A percentile compares a stretch with the other conserved stretches of the same genome.
Conservation (phyloP, 2,113 vertebrate species). For the Rissa tridactyla region DNA sequence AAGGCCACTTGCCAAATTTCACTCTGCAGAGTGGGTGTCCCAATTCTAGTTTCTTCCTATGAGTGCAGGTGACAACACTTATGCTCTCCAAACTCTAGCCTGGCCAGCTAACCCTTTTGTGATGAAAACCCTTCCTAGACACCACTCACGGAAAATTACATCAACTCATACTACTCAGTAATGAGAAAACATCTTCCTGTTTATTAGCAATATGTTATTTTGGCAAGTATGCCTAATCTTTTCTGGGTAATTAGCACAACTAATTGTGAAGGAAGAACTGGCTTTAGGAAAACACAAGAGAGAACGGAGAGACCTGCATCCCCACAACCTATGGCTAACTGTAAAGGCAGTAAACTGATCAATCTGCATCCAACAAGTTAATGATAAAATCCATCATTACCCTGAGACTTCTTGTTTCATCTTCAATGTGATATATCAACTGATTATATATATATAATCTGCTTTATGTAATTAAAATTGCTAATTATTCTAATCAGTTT, state of each 20-base stretch:
- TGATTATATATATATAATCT: background rate
- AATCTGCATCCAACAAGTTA: background rate
- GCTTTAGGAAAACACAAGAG: background rate
- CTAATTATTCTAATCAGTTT: background rate
- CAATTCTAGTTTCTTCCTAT: background rate
- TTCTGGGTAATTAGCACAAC: background rate
- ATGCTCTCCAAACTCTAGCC: background rate
- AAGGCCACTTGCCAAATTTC: background rate
- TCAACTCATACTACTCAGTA: background rate
- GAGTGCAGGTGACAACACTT: background rate
- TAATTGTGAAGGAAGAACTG: background rate
- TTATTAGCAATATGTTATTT: background rate
- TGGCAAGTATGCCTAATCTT: background rate
- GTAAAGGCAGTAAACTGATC: background rate
- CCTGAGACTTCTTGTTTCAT: background rate
- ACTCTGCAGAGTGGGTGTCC: background rate
- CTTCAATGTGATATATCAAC: background rate
- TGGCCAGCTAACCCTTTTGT: background rate
- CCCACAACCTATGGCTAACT: background rate
- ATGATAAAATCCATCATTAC: background rate
- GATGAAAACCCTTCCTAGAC: background rate
- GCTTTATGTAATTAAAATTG: slow-evolving; percentile 27
- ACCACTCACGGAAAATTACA: background rate
- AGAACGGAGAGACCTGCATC: background rate
- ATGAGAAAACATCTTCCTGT: background rate